Evolutionary conservation across 2,888 invertebrate species (phyloP).

Genomic region (Agrypnus murinus): DNA sequence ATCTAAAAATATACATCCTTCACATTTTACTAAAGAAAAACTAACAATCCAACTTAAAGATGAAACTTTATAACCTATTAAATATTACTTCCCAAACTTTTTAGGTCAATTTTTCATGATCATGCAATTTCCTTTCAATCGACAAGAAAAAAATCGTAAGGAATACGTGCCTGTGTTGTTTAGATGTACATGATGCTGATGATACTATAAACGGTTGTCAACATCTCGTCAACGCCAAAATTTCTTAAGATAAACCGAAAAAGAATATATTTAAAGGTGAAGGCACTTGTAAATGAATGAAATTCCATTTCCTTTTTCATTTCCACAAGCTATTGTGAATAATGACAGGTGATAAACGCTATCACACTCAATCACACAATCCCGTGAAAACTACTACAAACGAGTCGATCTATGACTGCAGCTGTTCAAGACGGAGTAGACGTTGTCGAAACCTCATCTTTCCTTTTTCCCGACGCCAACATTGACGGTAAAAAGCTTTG

Average conservation of each 20-base stretch:
- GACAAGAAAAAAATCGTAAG: too few species aligned
- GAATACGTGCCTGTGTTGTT: not conserved
- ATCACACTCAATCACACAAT: slow-evolving; percentile 30
- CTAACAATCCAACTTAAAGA: too few species aligned
- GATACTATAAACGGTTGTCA: slow-evolving; percentile 14
- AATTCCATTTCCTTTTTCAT: slow-evolving; percentile 44
- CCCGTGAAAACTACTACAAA: slow-evolving; percentile 31
- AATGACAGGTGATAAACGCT: slow-evolving; percentile 41
- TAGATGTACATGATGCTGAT: slow-evolving; percentile 1
- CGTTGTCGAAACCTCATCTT: not conserved
- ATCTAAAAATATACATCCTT: too few species aligned
- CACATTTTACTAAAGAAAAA: too few species aligned
- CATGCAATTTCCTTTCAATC: slow-evolving; percentile 2
- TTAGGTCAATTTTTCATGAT: not conserved
- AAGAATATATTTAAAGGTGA: slow-evolving; percentile 16
- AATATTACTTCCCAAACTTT: too few species aligned
- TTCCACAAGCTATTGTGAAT: slow-evolving; percentile 34
- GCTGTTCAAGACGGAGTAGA: not conserved
- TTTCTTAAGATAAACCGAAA: slow-evolving; percentile 25
- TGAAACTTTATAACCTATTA: too few species aligned
- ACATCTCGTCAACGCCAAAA: not conserved
- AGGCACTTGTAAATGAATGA: slow-evolving; percentile 29
- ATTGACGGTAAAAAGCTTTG: not conserved
- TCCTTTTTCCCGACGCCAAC: not conserved
- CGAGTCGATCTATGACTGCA: slow-evolving; percentile 26